phyloP scores from a whole-genome alignment of 2,888 invertebrate genomes.

The Physocephala rufipes region DNA sequence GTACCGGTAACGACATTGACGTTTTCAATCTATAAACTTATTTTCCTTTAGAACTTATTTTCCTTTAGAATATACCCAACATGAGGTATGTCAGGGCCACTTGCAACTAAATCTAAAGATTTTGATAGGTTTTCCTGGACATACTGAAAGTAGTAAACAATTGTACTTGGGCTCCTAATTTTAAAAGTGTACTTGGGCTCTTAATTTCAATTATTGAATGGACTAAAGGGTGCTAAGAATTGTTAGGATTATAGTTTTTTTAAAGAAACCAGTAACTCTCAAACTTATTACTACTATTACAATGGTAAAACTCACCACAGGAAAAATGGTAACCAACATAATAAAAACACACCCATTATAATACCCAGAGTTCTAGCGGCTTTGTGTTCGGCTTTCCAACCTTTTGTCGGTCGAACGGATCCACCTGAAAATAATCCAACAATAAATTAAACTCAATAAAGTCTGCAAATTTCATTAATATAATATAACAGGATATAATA shows the following conservation, averaged over 20 bases:
- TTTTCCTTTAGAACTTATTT: too few species aligned
- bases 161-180: too few species aligned
- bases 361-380: constrained; percentile 95
- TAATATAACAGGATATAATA: too few species aligned
- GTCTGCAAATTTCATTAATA: too few species aligned
- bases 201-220: neutral
- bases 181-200: too few species aligned
- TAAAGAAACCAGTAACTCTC: neutral
- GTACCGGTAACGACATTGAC: too few species aligned
- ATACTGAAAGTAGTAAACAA: too few species aligned
- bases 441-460: constrained; percentile 26
- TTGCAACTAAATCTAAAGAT: too few species aligned
- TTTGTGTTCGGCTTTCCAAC: constrained; percentile 90
- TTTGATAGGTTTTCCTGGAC: too few species aligned
- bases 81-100: too few species aligned
- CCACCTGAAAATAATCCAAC: constrained; percentile 57
- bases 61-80: too few species aligned
- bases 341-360: constrained; percentile 93
- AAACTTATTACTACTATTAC: neutral
- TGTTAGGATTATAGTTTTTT: neutral
- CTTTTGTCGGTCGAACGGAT: constrained; percentile 77
- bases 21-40: too few species aligned
- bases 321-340: constrained; percentile 97
- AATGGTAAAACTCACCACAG: constrained; percentile 77
- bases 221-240: neutral